These are phyloP conservation scores for Apodemia mormo DNA, from an alignment of 2,888 invertebrate species.

Conservation along the genomic window DNA sequence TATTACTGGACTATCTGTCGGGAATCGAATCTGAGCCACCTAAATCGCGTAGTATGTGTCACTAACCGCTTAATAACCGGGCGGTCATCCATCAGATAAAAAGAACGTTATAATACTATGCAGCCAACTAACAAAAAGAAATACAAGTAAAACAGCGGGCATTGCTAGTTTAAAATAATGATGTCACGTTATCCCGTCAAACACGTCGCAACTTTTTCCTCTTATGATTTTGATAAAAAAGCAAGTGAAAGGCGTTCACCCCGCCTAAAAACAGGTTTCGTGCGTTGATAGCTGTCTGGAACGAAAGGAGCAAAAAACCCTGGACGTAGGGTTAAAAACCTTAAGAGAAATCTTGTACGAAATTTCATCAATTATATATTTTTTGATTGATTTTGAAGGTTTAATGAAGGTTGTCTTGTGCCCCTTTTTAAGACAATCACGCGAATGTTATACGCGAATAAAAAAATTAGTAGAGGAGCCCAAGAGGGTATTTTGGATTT, in stretches of 20 bases:
- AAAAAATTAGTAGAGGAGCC: too few relatives aligned
- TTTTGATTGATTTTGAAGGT: neutral
- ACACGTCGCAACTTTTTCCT: conserved; percentile 45
- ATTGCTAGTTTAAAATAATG: neutral
- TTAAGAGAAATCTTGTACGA: neutral
- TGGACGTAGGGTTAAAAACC: conserved; percentile 34
- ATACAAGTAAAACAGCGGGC: neutral
- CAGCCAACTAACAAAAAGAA: too few relatives aligned
- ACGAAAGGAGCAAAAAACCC: conserved; percentile 57
- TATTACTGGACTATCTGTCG: too few relatives aligned
- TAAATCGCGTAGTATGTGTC: too few relatives aligned
- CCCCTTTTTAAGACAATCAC: too few relatives aligned
- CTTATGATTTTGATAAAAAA: conserved; percentile 46
- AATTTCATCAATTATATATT: neutral
- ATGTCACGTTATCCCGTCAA: neutral
- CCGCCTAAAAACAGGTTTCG: conserved; percentile 54
- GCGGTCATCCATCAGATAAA: too few relatives aligned
- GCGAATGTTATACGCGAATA: too few relatives aligned
- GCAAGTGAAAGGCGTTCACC: conserved; percentile 54
- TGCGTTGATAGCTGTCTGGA: conserved; percentile 48
- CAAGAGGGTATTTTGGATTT: too few relatives aligned
- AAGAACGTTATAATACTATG: too few relatives aligned
- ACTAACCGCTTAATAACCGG: too few relatives aligned
- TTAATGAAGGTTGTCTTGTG: too few relatives aligned
- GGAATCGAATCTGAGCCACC: too few relatives aligned